These are phyloP conservation scores for Otocyon megalotis DNA, from an alignment of 2,113 vertebrate species.

Conservation along the genomic window DNA sequence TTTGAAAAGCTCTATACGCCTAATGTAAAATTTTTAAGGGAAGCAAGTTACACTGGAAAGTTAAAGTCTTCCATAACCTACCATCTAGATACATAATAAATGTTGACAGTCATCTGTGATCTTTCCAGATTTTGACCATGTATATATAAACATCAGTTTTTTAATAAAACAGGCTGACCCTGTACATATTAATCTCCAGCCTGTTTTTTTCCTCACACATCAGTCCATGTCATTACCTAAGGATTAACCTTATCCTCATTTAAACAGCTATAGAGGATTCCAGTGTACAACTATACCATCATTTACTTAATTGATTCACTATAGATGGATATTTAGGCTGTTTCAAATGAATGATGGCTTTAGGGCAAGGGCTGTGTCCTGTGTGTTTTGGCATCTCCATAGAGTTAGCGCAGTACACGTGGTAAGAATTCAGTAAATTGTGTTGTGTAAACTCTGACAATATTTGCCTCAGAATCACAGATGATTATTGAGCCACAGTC, in stretches of 20 bases:
- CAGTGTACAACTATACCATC: neutral
- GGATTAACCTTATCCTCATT: neutral
- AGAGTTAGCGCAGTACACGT: neutral
- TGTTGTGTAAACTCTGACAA: neutral
- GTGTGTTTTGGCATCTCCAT: neutral
- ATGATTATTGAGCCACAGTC: neutral
- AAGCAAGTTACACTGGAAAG: neutral
- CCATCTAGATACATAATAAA: neutral
- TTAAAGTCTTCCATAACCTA: neutral
- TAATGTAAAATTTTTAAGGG: neutral
- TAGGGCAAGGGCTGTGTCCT: neutral
- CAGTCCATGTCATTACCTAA: neutral
- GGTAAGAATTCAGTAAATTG: neutral
- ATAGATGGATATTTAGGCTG: neutral
- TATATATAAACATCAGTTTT: neutral
- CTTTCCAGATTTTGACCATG: conserved; percentile 25
- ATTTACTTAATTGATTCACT: neutral
- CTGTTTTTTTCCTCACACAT: neutral
- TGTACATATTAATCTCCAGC: neutral
- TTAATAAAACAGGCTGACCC: conserved; percentile 44
- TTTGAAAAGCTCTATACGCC: neutral
- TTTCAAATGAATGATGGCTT: neutral
- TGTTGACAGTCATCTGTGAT: neutral
- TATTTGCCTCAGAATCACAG: conserved; percentile 43
- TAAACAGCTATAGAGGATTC: neutral